These are phyloP conservation scores for Actinemys pallida DNA, from an alignment of 2,113 vertebrate species.

Conservation along the genomic window DNA sequence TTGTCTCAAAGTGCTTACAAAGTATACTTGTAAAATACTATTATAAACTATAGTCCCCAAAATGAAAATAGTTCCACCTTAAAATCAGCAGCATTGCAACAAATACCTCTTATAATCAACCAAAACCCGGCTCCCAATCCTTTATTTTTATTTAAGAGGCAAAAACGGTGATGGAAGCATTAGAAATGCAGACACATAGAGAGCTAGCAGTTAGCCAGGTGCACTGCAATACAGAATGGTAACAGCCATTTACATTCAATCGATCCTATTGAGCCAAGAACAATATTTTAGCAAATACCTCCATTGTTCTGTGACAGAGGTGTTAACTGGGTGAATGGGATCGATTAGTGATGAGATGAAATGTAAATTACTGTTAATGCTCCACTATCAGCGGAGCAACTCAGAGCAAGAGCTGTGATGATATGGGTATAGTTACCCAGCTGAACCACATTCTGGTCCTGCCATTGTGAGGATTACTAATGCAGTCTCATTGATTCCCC, in stretches of 20 bases:
- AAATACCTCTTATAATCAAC: neutral
- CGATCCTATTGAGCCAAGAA: conserved; percentile 39
- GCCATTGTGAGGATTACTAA: neutral
- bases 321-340: conserved; percentile 52
- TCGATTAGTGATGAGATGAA: conserved; percentile 57
- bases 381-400: conserved; percentile 36
- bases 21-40: neutral
- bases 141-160: neutral
- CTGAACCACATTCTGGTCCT: conserved; percentile 8
- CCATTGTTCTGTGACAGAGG: conserved; percentile 59
- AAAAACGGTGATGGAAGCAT: accelerated
- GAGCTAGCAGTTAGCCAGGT: neutral
- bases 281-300: conserved; percentile 60
- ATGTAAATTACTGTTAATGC: conserved; percentile 61
- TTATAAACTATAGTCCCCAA: neutral
- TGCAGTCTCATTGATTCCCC: accelerated
- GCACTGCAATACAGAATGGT: conserved; percentile 12
- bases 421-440: neutral
- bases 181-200: conserved; percentile 5
- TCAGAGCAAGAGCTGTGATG: conserved; percentile 22
- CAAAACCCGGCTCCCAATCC: neutral
- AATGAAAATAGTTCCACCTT: neutral
- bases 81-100: neutral
- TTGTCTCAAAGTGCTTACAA: neutral
- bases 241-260: conserved; percentile 57